Evolutionary conservation across 2,888 invertebrate species (phyloP).

Genomic region (Pandemis heparana): DNA sequence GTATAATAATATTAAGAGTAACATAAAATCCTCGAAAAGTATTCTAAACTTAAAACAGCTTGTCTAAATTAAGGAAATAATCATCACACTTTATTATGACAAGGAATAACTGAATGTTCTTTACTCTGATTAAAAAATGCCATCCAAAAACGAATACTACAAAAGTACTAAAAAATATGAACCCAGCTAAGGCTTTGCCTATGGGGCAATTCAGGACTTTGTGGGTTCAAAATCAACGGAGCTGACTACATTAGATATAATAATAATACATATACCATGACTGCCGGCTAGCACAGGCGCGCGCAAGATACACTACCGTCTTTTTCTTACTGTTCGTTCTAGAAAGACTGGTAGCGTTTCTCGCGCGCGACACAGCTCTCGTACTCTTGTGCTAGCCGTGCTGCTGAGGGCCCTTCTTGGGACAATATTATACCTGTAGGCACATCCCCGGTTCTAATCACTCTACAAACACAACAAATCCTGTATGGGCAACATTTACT

Average conservation of each 20-base stretch:
- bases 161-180: slow-evolving; percentile 7
- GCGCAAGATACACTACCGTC: too few relatives aligned
- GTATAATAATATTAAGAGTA: slow-evolving; percentile 60
- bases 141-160: slow-evolving; percentile 26
- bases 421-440: background rate
- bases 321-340: too few relatives aligned
- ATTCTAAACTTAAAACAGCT: slow-evolving; percentile 61
- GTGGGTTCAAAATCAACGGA: background rate
- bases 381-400: too few relatives aligned
- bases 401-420: background rate
- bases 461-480: slow-evolving; percentile 32
- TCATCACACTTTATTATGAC: slow-evolving; percentile 42
- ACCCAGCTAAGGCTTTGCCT: background rate
- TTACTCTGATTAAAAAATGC: slow-evolving; percentile 29
- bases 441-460: background rate
- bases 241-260: background rate
- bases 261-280: background rate
- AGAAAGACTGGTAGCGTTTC: too few relatives aligned
- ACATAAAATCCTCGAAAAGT: slow-evolving; percentile 62
- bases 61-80: slow-evolving; percentile 49
- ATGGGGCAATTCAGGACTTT: background rate
- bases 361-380: too few relatives aligned
- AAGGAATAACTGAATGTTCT: slow-evolving; percentile 33
- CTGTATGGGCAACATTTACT: slow-evolving; percentile 23
- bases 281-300: too few relatives aligned